These are phyloP conservation scores for Bolborhynchus lineola DNA, from an alignment of 2,113 vertebrate species.

Conservation along the genomic window DNA sequence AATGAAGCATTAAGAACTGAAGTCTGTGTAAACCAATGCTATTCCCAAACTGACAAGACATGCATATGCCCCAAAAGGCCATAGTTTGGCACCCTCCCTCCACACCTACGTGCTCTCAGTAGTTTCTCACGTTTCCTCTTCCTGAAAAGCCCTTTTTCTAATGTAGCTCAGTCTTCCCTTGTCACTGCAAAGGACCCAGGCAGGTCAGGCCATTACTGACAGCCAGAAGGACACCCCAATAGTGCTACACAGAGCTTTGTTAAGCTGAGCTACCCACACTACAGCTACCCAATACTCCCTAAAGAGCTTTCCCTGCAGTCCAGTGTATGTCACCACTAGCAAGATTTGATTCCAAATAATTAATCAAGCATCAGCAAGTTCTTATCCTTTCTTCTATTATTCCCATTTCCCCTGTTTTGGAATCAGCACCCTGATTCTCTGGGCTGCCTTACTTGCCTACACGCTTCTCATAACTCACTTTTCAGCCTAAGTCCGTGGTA, in stretches of 20 bases:
- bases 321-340: neutral
- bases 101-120: neutral
- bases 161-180: neutral
- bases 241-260: neutral
- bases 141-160: neutral
- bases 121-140: neutral
- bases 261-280: neutral
- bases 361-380: neutral
- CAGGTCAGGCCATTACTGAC: neutral
- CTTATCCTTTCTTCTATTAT: neutral
- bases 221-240: neutral
- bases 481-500: neutral
- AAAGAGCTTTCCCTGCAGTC: neutral
- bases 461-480: neutral
- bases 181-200: neutral
- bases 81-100: neutral
- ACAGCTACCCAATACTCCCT: neutral
- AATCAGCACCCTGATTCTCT: neutral
- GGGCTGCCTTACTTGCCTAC: neutral
- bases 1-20: neutral
- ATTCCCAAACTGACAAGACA: neutral
- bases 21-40: neutral
- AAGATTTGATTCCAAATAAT: neutral
- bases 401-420: neutral
- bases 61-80: accelerated